These are phyloP conservation scores for Percopsis transmontana DNA, from an alignment of 2,113 vertebrate species.

Conservation along the genomic window DNA sequence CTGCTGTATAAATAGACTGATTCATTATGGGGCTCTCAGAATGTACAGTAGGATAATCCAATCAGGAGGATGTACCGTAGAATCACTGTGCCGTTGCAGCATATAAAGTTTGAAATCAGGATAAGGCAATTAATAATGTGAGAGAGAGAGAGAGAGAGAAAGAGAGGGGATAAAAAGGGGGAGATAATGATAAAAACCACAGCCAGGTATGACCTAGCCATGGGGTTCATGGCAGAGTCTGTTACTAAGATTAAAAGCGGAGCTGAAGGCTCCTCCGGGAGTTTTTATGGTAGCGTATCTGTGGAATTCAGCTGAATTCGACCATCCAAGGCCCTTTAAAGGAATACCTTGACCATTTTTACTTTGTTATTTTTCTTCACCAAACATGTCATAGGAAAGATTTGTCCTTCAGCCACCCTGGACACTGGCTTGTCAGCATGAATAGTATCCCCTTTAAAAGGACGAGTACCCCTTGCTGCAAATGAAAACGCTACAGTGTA, in stretches of 20 bases:
- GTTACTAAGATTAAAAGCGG: slow-evolving; percentile 62
- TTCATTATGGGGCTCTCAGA: slow-evolving; percentile 42
- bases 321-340: slow-evolving; percentile 52
- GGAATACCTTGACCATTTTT: slow-evolving; percentile 30
- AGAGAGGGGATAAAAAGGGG: slow-evolving; percentile 21
- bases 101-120: background rate
- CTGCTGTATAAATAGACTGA: slow-evolving; percentile 66
- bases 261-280: slow-evolving; percentile 59
- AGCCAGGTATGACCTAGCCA: slow-evolving; percentile 54
- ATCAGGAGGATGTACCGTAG: slow-evolving; percentile 40
- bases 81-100: background rate
- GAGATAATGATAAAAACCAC: slow-evolving; percentile 33
- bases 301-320: slow-evolving; percentile 49
- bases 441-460: slow-evolving; percentile 6
- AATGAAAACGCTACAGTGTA: no score
- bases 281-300: slow-evolving; percentile 51
- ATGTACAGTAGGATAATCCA: slow-evolving; percentile 25
- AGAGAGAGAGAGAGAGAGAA: slow-evolving; percentile 3
- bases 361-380: slow-evolving; percentile 34
- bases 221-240: slow-evolving; percentile 55
- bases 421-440: slow-evolving; percentile 1
- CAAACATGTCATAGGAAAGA: slow-evolving; percentile 24
- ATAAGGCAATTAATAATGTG: slow-evolving; percentile 1
- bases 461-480: background rate
- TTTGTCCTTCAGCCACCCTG: slow-evolving; percentile 35